Conservation (phyloP, 2,113 vertebrate genomes). For the Perca schrenkii region DNA sequence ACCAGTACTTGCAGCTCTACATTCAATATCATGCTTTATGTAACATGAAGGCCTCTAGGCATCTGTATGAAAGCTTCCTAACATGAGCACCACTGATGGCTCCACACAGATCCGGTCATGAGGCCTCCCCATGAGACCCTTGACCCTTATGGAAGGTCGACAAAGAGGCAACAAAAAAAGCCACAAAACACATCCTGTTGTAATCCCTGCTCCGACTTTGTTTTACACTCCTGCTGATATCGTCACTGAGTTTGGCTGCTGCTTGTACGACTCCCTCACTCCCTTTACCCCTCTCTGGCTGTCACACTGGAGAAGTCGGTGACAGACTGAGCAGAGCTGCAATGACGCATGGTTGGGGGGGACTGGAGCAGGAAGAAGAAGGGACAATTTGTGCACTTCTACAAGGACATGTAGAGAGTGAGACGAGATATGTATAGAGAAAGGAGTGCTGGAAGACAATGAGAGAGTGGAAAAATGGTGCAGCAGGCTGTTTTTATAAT, state of each 20-base stretch:
- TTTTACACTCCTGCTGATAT: conserved; percentile 31
- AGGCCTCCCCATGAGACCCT: conserved; percentile 33
- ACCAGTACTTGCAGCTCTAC: not conserved
- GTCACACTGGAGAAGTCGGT: conserved; percentile 23
- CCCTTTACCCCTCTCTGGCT: not conserved
- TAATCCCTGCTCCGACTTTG: conserved; percentile 29
- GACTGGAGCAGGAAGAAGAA: not conserved
- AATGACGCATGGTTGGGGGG: conserved; percentile 5
- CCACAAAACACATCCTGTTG: conserved; percentile 62
- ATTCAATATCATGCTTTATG: conserved; percentile 19
- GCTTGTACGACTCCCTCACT: not conserved
- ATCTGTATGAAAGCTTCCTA: not conserved
- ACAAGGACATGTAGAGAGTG: conserved; percentile 38
- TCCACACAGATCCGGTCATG: conserved; percentile 9
- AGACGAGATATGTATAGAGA: conserved; percentile 31
- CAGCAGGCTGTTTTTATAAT: conserved; percentile 23
- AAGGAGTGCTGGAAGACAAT: conserved; percentile 39
- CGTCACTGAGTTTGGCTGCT: conserved; percentile 4
- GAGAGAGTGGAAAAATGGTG: conserved; percentile 9
- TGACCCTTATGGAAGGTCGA: conserved; percentile 36
- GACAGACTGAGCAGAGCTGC: conserved; percentile 38
- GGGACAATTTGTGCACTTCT: conserved; percentile 33
- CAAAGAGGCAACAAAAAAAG: conserved; percentile 39
- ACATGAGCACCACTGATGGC: not conserved
- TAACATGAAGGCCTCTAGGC: not conserved